A percentile compares a stretch with the other conserved stretches of the same genome.
Conservation (phyloP, 2,888 invertebrate species). For the Acanthosepion pharaonis region DNA sequence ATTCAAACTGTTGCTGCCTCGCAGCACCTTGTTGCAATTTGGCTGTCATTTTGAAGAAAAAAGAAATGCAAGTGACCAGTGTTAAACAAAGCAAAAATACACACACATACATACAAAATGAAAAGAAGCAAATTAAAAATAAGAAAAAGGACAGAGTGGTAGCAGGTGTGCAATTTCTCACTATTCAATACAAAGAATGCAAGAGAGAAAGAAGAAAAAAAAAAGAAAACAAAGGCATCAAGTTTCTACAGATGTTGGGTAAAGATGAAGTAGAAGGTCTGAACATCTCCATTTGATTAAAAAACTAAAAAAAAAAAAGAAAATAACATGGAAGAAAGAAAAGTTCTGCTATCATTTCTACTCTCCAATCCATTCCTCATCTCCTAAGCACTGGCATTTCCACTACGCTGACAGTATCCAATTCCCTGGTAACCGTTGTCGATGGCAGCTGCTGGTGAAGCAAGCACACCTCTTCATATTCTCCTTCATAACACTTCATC, state of each 20-base stretch:
- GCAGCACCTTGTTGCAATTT: conserved; percentile 6
- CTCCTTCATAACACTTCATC: conserved; percentile 33
- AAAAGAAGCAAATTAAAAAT: not conserved
- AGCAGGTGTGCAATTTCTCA: conserved; percentile 12
- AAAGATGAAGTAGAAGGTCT: not conserved
- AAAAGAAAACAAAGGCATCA: not conserved
- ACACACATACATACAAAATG: not conserved
- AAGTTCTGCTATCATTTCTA: not conserved
- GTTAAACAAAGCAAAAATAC: not conserved
- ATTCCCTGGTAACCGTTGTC: conserved; percentile 33
- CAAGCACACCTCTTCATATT: conserved; percentile 16
- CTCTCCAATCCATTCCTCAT: not conserved
- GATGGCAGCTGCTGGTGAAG: conserved; percentile 1
- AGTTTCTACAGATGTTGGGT: not conserved
- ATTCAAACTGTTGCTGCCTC: conserved; percentile 9
- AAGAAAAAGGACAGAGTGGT: not conserved
- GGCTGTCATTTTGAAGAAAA: not conserved
- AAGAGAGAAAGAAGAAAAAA: not conserved
- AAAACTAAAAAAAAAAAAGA: not conserved
- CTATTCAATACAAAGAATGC: not conserved
- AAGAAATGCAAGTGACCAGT: not conserved
- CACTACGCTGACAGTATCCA: conserved; percentile 13
- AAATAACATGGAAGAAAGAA: not conserved
- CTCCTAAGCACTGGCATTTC: conserved; percentile 33
- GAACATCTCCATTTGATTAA: not conserved